Base-by-base conservation (phyloP, 2,797 vertebrate genomes). In the Danionella dracula region DNA sequence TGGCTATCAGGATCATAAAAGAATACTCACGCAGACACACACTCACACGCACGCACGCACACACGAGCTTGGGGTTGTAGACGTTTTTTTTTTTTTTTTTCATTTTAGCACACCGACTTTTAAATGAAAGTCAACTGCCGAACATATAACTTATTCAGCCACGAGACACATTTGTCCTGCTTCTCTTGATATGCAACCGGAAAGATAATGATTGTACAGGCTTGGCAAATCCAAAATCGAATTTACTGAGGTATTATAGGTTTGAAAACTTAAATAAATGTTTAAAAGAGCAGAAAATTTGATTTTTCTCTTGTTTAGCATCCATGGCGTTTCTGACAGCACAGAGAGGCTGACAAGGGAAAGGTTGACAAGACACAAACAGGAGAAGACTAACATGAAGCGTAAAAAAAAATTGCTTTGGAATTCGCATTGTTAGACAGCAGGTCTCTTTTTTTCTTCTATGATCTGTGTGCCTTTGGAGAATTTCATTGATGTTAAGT, bases 401-500 rank as follows among this genome's bases (percentile, higher is more conserved):
- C 66, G 57, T 78, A 58, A 79, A 67, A 82, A 66, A 50, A 78
- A 37, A 77, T 76, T 45, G 31, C 32, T 65, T 45, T 68, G 71
- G 67, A 76, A 79, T 75, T 76, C 68, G 29, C 63, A 62, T 76
- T 74, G 79, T 81, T 78, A 68, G 76, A 71, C 76, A 70, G 75
- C 51, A 72, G 75, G 54, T 48, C 49, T 68, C 66, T 72, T 76
- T 40, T 64, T 70, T 72, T 40, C 61, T 62, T 35, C 68, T 78
- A 19, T 78, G 79, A 84, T 85, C 80, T 73, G 59, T 74, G 50
- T 45, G 73, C 69, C 73, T 76, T 71, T 57, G 27, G 38, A 57
- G 32, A 68, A 41, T 46, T 71, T 51, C 70, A 68, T 72, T 81
- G 74, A 77, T 78, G 74, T 71, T 38, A 79, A 76, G 71, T 78